A percentile compares a stretch with the other conserved stretches of the same genome.
Evolutionary conservation across 2,888 invertebrate species (phyloP).

Genomic region (Allygus modestus): DNA sequence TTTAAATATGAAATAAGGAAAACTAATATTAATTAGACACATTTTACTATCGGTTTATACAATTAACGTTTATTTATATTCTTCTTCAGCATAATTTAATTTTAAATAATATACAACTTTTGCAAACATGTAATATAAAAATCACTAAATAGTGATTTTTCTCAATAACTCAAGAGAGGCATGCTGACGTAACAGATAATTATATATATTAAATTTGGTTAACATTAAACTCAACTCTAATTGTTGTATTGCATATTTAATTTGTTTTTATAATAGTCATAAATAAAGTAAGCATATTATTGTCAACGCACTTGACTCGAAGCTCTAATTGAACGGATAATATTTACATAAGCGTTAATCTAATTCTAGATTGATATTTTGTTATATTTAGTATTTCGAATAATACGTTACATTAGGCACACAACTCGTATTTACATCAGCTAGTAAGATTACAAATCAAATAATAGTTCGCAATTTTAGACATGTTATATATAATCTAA

Average conservation of each 20-base stretch:
- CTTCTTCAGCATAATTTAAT: too few species aligned
- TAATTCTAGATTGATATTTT: conserved; percentile 19
- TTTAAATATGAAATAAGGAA: too few species aligned
- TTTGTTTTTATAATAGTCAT: background rate
- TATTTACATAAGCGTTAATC: conserved; percentile 23
- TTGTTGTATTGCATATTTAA: background rate
- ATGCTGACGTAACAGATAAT: too few species aligned
- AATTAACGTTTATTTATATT: too few species aligned
- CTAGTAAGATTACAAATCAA: background rate
- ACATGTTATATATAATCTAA: background rate
- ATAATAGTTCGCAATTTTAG: background rate
- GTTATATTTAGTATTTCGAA: background rate
- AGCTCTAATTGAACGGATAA: conserved; percentile 36
- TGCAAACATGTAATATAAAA: too few species aligned
- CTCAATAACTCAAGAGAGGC: too few species aligned
- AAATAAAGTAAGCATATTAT: conserved; percentile 38
- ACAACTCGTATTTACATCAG: conserved; percentile 40
- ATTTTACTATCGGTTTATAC: too few species aligned
- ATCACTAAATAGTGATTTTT: too few species aligned
- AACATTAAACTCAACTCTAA: background rate
- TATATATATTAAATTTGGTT: too few species aligned
- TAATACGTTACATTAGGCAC: conserved; percentile 46
- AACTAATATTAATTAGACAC: too few species aligned
- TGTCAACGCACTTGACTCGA: conserved; percentile 44
- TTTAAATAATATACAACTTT: too few species aligned